These are phyloP conservation scores for Ditula angustiorana DNA, from an alignment of 2,888 invertebrate species.

Conservation along the genomic window DNA sequence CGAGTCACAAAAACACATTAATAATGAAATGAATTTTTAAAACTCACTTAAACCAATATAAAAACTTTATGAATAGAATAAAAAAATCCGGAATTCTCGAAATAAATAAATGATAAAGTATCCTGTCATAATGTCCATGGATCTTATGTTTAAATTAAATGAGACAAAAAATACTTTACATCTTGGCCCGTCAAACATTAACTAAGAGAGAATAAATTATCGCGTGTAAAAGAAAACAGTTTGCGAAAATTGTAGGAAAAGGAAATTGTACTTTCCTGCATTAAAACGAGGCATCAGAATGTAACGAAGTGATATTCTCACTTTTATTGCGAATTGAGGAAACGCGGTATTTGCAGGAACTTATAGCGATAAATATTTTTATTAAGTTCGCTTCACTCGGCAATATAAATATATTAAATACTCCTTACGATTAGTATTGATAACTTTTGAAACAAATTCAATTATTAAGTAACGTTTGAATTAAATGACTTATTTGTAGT, in stretches of 20 bases:
- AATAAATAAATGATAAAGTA: not conserved
- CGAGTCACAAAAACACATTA: too few species aligned
- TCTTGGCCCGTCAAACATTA: constrained; percentile 20
- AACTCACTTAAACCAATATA: too few species aligned
- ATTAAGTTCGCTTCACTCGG: constrained; percentile 10
- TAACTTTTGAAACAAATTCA: too few species aligned
- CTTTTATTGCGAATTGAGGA: constrained; percentile 31
- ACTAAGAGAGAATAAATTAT: constrained; percentile 17
- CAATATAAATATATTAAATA: too few species aligned
- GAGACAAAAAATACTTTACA: constrained; percentile 8
- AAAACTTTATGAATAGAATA: not conserved
- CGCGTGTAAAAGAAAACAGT: constrained; percentile 23
- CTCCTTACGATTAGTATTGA: too few species aligned
- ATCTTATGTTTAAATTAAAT: constrained; percentile 5
- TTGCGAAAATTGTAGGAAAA: not conserved
- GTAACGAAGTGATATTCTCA: constrained; percentile 4
- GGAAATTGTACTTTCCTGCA: constrained; percentile 10
- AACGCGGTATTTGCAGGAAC: constrained; percentile 30
- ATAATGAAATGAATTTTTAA: too few species aligned
- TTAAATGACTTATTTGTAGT: too few species aligned
- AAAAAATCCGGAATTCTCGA: not conserved
- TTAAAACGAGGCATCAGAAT: constrained; percentile 11
- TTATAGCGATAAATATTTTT: constrained; percentile 32
- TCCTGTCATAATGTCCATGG: not conserved
- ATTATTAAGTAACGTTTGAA: too few species aligned